Evolutionary conservation across 1,140 invertebrate genomes (phyloP), one percentile per base, ranked within the genome.

Genomic region (Babylonia areolata): DNA sequence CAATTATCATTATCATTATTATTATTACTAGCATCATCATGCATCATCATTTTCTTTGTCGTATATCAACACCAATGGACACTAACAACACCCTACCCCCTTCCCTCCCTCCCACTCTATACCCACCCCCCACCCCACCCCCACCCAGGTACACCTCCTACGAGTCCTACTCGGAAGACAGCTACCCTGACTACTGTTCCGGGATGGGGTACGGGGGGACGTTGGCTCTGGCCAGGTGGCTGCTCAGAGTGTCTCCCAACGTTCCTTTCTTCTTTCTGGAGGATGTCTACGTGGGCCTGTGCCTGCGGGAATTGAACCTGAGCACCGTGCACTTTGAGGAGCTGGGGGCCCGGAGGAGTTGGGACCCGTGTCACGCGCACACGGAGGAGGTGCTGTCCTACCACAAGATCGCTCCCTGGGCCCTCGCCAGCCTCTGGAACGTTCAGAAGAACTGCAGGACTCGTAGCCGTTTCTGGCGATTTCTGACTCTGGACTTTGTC

Each of bases 141-240:
- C 84, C 92, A 37, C 88, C 93, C 82, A 95, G 94, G 94, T 92
- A 90, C 79, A 91, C 91, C 51, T 88, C 88, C 9, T 81, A 88
- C 5, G 84, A 91, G 33, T 92, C 91, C 58, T 95, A 94, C 90
- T 91, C 90, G 1, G 87, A 86, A 6, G 71, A 90, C 20, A 85
- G 86, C 15, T 95, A 94, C 89, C 95, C 95, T 3, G 80, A 86
- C 3, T 95, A 94, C 85, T 95, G 95, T 90, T 90, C 92, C 9
- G 95, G 95, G 9, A 93, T 94, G 77, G 93, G 90, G 12, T 93
- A 95, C 77, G 85, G 95, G 3, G 92, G 94, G 75, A 92, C 93
- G 40, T 90, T 89, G 17, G 89, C 92, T 78, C 90, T 94, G 42
- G 93, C 93, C 0, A 87, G 85, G 40, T 80, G 90, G 39, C 77